Percentiles rank a stretch among this genome's conserved stretches.
phyloP scores from a whole-genome alignment of 1,140 invertebrate genomes.

The Melitaea cinxia region DNA sequence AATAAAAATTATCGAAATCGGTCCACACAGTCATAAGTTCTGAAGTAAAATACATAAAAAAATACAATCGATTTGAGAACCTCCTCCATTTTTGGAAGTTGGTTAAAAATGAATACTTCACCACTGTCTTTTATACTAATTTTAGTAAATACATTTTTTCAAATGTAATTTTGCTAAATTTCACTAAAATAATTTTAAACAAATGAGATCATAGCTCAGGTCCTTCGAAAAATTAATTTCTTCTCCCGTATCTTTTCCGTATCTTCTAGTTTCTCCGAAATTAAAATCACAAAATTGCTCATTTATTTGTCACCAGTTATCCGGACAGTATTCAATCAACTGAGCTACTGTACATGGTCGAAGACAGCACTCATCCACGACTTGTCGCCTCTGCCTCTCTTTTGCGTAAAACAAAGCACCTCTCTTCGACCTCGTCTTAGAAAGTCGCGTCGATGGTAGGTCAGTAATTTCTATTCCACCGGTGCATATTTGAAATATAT shows the following conservation, averaged over 20 bases:
- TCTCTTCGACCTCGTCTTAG: conserved; percentile 47
- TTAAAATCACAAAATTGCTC: not conserved
- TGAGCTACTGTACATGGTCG: conserved; percentile 59
- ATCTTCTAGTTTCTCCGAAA: not conserved
- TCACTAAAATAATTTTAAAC: conserved; percentile 17
- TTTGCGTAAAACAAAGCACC: conserved; percentile 45
- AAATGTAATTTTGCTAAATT: conserved; percentile 3
- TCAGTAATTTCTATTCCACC: conserved; percentile 48
- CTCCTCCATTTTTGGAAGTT: too few species aligned
- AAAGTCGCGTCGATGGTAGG: conserved; percentile 39
- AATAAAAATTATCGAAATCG: too few species aligned
- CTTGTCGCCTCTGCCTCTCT: conserved; percentile 49
- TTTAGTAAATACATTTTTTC: not conserved
- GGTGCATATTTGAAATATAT: conserved; percentile 58
- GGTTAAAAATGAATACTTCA: too few species aligned
- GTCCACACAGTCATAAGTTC: too few species aligned
- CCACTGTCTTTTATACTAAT: too few species aligned
- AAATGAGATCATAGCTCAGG: conserved; percentile 41
- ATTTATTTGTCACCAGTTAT: conserved; percentile 53
- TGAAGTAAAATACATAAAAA: too few species aligned
- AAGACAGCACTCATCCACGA: conserved; percentile 61
- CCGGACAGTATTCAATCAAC: conserved; percentile 66
- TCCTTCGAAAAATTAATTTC: conserved; percentile 10
- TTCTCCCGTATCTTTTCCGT: not conserved
- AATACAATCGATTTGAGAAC: too few species aligned